Evolutionary conservation across 2,113 vertebrate genomes (phyloP), one percentile per base, ranked within the genome.

Genomic region (Hemiscyllium ocellatum): DNA sequence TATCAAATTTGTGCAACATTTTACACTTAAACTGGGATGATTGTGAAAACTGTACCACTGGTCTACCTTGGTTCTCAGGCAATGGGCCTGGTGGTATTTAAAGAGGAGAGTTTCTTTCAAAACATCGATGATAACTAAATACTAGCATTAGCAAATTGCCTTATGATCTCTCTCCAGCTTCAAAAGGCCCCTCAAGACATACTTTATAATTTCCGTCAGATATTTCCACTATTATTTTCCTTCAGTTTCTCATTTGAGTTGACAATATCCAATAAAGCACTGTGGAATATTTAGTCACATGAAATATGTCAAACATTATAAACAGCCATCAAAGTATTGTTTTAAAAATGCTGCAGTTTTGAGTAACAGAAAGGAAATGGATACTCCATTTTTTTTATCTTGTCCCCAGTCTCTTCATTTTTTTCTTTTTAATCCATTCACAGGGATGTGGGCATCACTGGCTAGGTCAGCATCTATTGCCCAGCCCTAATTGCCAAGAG

Each of bases 381-480:
- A 91, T 65, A 33, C n/a, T 65, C 29, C 56, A n/a, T 91, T 56
- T 83, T n/a, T 37, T 91, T 91, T 91, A 65, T n/a, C n/a, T 91
- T 65, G 12, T 65, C 61, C 15, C 26, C 29, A 12, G 12, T 76
- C 33, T 50, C 19, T 4, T 66, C 33, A 66, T 33, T 68, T 93
- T 4, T 4, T 15, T 91, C n/a, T n/a, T 19, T 33, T 37, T 10
- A 61, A 61, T 10, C 12, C 56, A 61, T 61, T 61, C 56, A 0
- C 56, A 61, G 56, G 42, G 56, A 61, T 61, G 10, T 61, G 56
- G 56, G 56, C 56, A 61, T 61, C 56, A 1, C 6, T 12, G 56
- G 56, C 56, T 56, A 56, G 56, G 56, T 8, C 56, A 56, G 56
- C 56, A 56, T 56, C 6, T 47, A 47, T 47, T 47, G 42, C 42